phyloP scores from a whole-genome alignment of 2,797 vertebrate species.

The Lepus oiostolus region DNA sequence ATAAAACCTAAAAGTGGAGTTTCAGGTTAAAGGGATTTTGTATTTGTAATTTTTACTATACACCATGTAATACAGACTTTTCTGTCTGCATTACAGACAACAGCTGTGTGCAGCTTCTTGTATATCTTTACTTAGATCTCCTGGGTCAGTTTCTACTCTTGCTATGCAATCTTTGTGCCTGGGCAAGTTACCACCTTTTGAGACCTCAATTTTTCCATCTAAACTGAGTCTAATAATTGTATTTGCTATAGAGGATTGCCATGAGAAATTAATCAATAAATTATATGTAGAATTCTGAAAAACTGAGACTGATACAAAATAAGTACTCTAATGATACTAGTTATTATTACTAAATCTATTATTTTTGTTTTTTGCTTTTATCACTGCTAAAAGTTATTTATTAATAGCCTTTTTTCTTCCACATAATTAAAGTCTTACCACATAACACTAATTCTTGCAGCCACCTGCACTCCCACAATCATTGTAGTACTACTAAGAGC shows the following conservation, averaged over 20 bases:
- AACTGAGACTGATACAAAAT: background rate
- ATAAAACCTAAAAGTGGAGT: background rate
- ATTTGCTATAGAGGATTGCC: background rate
- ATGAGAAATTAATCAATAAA: slow-evolving; percentile 22
- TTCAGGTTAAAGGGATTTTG: background rate
- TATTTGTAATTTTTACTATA: background rate
- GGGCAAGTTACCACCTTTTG: background rate
- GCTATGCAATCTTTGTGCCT: background rate
- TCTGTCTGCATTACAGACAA: background rate
- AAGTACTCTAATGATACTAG: slow-evolving; percentile 7
- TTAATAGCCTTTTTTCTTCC: no score
- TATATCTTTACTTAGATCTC: background rate
- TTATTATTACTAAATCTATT: no score
- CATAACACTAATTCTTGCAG: no score
- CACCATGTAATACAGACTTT: background rate
- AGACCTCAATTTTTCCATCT: background rate
- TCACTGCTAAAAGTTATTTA: no score
- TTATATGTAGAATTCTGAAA: background rate
- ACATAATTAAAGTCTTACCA: no score
- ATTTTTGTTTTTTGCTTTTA: no score
- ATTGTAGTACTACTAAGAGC: no score
- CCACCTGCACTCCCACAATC: no score
- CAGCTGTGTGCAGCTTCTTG: background rate
- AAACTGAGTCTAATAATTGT: slow-evolving; percentile 4
- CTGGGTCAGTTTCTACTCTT: background rate